Evolutionary conservation across 2,888 invertebrate genomes (phyloP).

Genomic region (Steinernema scapterisci): DNA sequence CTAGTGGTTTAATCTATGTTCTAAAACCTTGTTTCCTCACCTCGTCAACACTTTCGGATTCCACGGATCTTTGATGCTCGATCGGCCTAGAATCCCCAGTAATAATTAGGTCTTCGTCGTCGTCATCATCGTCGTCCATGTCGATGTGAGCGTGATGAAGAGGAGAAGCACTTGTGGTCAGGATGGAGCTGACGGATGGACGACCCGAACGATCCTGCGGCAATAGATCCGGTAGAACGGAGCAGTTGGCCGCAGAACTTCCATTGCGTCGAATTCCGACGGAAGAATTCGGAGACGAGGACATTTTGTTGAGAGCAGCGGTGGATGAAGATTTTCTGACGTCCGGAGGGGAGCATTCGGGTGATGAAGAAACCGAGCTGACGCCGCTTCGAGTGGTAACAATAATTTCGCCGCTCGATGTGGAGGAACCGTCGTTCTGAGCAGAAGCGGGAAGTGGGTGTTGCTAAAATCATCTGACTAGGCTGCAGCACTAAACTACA

Average conservation of each 20-base stretch:
- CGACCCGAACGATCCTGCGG: slow-evolving; percentile 70
- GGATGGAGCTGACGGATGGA: slow-evolving; percentile 26
- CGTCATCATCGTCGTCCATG: slow-evolving; percentile 35
- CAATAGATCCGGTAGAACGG: slow-evolving; percentile 86
- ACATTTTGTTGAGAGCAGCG: neutral
- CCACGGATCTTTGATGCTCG: slow-evolving; percentile 68
- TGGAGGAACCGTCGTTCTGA: slow-evolving; percentile 6
- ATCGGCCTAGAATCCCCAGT: slow-evolving; percentile 27
- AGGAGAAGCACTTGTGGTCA: neutral
- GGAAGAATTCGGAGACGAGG: neutral
- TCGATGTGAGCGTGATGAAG: slow-evolving; percentile 10
- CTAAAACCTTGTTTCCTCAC: slow-evolving; percentile 72
- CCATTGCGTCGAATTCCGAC: slow-evolving; percentile 19
- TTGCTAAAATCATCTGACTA: neutral
- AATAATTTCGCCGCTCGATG: slow-evolving; percentile 32
- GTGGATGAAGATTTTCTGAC: slow-evolving; percentile 24
- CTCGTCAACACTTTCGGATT: slow-evolving; percentile 93
- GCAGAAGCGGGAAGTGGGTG: neutral
- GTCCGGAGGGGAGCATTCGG: slow-evolving; percentile 38
- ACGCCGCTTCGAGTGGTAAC: slow-evolving; percentile 3
- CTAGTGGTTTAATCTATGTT: too few species aligned
- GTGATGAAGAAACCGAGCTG: slow-evolving; percentile 34
- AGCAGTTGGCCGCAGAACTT: slow-evolving; percentile 21
- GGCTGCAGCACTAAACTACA: neutral
- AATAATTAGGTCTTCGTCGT: slow-evolving; percentile 33